Evolutionary conservation across 1,140 invertebrate genomes (phyloP), one percentile per base, ranked within the genome.

Genomic region (Tenebrio molitor): DNA sequence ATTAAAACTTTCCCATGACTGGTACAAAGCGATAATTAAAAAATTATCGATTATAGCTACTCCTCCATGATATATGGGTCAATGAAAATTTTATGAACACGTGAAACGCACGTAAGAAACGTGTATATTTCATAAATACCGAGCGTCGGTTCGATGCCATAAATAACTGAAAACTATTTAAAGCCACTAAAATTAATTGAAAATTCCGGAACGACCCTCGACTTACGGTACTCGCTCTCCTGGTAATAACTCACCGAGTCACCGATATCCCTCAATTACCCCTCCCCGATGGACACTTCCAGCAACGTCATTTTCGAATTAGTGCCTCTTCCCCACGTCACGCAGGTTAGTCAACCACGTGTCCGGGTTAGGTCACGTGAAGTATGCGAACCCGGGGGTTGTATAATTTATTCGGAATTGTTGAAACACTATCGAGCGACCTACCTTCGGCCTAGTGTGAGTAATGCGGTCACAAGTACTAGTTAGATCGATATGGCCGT

Each of bases 401-500:
- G 64, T 15, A 66, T 42, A 44, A 41, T 66, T 44, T 41, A 44
- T 66, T 44, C 64, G 36, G 53, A 66, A 66, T 66, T 66, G 64
- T 44, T 66, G 23, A 44, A 44, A 69, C 19, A 41, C 25, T 69
- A 72, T 72, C 36, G 44, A 68, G 62, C 69, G 69, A 70, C 69
- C 69, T 70, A 70, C 46, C 69, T 70, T 29, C 12, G 36, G 2
- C 23, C 36, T 0, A 53, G 2, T 36, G 58, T 63, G 16, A 58
- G 12, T 58, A 69, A 73, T 34, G 33, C 65, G 44, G 71, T 73
- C 62, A 71, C 39, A 66, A 8, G 53, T 17, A 17, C 23, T 21
- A 46, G 71, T 72, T 72, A 44, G 50, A 73, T 73, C 71, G 65
- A 73, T 72, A 72, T 67, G 46, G 25, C 25, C 3, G 8, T 46